Evolutionary conservation across 2,113 vertebrate species (phyloP), one percentile per base, ranked within the genome.

Genomic region (Patagioenas fasciata): DNA sequence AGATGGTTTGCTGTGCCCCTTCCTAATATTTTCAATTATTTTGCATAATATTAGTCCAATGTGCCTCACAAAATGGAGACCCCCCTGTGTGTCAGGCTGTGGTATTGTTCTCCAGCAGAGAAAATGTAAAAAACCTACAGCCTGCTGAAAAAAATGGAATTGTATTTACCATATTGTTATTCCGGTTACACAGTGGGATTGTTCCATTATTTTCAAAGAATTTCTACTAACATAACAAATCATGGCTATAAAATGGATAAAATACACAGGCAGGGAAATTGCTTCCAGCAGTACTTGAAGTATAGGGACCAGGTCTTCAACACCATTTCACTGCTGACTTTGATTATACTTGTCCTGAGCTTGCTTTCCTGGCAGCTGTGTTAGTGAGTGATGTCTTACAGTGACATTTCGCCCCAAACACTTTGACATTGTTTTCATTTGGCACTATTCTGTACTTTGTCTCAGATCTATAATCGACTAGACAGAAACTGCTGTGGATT

Each of bases 401-500:
- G 64, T 60, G 69, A 67, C 50, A 36, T 54, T 86, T 60, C 60
- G 24, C 69, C 40, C 53, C 73, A 92, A 54, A 34, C 80, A 26
- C 48, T 80, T 86, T 2, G 14, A 13, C 80, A 62, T 50, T 85
- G 54, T 65, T 92, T 95, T 93, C 90, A 95, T 57, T 70, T 95
- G 69, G 57, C 42, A 21, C 58, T 85, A 21, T 90, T 65, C 56
- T 83, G 13, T 95, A 36, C 86, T 96, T 85, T 89, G 79, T 97
- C 97, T 92, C 94, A 99, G 99, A 98, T 99, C 90, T 99, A 99
- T 94, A 98, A 98, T 96, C 98, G 99, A 15, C 98, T 99, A 75
- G 99, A 99, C 97, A 98, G 95, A 95, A 98, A 98, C 94, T 99
- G 99, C 97, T 99, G 99, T 96, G 99, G 99, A n/a, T 99, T 99